Base-by-base conservation (phyloP, 2,888 invertebrate genomes). In the Crossocerus cetratus region DNA sequence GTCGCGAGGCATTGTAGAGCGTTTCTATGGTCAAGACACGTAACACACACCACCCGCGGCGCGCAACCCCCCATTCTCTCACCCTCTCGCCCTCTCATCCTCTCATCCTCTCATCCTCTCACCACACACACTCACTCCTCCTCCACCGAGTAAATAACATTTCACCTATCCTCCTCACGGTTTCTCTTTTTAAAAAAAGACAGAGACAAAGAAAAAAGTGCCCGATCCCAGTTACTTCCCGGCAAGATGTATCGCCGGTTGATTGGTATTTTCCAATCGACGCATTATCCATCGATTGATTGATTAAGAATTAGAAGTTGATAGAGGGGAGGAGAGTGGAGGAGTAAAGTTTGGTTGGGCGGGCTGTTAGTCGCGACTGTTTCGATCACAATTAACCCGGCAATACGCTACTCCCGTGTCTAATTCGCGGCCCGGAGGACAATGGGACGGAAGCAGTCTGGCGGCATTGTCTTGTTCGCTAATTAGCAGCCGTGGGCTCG, bases 11-110 rank as follows among this genome's bases (percentile, higher is more conserved):
- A 83, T 83, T 83, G 75, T 78, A 65, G 66, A 73, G 64, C 58
- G 73, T 81, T 32, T 32, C 77, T 72, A 83, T 58, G 83, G 83
- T 84, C 83, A 82, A 78, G 82, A 78, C 83, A 84, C 83, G 81
- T 83, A 77, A 82, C 16, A 49, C 83, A 71, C 59, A 32, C 32
- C 74, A 69, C 70, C 70, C 69, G 71, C 72, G 63, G 74, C 32
- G 65, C 57, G 58, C 78, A 73, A 65, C 32, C 69, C 53, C 57
- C 65, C 60, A 49, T 54, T 55, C 43, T 67, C 55, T 49, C 43
- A 49, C 14, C 49, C 56, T 53, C 55, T n/a, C n/a, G n/a, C n/a
- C 21, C 49, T 32, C 56, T 16, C 20, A 44, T 72, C 67, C 67
- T 68, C 68, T 57, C 56, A 42, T n/a, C 21, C 49, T 32, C 56